Conservation (phyloP, 2,113 vertebrate species). For the Dicentrarchus labrax region DNA sequence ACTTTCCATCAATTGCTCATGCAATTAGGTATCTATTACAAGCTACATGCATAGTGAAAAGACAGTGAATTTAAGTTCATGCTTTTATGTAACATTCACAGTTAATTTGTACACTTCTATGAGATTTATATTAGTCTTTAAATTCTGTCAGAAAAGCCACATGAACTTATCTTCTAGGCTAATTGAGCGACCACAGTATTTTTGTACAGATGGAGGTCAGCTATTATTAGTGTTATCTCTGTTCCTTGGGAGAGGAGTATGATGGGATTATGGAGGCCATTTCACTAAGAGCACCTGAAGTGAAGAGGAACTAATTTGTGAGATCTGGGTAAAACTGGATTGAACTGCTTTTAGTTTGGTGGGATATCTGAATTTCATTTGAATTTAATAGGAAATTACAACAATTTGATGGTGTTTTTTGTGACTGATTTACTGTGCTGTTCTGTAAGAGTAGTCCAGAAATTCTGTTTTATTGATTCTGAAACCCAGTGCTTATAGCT, state of each 20-base stretch:
- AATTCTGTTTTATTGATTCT: too few relatives aligned
- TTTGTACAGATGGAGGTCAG: slow-evolving; percentile 43
- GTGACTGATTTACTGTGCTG: too few relatives aligned
- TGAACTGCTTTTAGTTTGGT: not conserved
- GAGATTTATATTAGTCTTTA: not conserved
- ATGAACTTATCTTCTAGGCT: slow-evolving; percentile 13
- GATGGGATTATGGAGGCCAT: slow-evolving; percentile 31
- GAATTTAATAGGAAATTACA: too few relatives aligned
- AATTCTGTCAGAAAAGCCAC: not conserved
- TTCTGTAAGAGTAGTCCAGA: not conserved
- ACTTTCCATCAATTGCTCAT: not conserved
- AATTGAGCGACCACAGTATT: slow-evolving; percentile 15
- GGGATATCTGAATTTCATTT: not conserved
- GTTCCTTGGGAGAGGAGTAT: slow-evolving; percentile 39
- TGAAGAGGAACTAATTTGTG: slow-evolving; percentile 17
- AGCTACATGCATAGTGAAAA: not conserved
- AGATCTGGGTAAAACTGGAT: not conserved
- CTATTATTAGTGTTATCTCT: slow-evolving; percentile 48
- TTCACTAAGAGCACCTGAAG: slow-evolving; percentile 10
- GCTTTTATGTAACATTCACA: slow-evolving; percentile 12
- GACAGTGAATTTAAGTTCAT: not conserved
- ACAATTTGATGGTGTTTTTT: too few relatives aligned
- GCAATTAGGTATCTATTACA: not conserved
- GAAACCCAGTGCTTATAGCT: too few relatives aligned
- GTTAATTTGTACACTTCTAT: not conserved